A percentile compares a stretch with the other conserved stretches of the same genome.
phyloP scores from a whole-genome alignment of 2,888 invertebrate genomes.

The Stenoptilia bipunctidactyla region DNA sequence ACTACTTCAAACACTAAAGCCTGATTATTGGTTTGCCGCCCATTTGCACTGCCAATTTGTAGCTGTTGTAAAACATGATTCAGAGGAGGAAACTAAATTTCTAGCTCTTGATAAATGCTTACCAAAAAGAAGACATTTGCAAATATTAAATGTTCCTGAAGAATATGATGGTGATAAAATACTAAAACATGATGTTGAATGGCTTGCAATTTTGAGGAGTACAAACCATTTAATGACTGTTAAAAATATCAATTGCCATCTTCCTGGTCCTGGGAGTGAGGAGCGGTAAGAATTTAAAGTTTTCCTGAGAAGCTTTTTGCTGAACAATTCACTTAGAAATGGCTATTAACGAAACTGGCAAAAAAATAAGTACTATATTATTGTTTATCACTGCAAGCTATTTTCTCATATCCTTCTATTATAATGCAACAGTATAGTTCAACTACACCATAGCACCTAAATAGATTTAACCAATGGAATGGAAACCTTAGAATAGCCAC shows the following conservation, averaged over 20 bases:
- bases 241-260: slow-evolving; percentile 76
- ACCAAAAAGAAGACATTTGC: slow-evolving; percentile 88
- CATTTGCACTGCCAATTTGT: slow-evolving; percentile 97
- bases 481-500: no score
- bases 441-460: no score
- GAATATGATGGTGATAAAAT: slow-evolving; percentile 64
- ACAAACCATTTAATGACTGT: slow-evolving; percentile 91
- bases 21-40: slow-evolving; percentile 96
- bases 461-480: no score
- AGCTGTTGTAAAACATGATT: slow-evolving; percentile 84
- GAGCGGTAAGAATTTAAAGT: no score
- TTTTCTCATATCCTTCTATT: no score
- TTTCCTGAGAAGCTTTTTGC: no score
- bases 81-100: slow-evolving; percentile 78
- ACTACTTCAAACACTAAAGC: slow-evolving; percentile 83
- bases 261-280: slow-evolving; percentile 83
- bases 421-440: no score
- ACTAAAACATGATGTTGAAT: slow-evolving; percentile 87
- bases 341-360: no score
- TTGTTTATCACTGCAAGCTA: no score
- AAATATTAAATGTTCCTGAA: slow-evolving; percentile 79
- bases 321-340: no score
- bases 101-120: slow-evolving; percentile 97
- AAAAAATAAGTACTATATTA: no score
- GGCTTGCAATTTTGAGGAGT: slow-evolving; percentile 88